These are phyloP conservation scores for Pseudomyrmex dendroicus DNA, from an alignment of 1,140 invertebrate genomes.

Conservation along the genomic window DNA sequence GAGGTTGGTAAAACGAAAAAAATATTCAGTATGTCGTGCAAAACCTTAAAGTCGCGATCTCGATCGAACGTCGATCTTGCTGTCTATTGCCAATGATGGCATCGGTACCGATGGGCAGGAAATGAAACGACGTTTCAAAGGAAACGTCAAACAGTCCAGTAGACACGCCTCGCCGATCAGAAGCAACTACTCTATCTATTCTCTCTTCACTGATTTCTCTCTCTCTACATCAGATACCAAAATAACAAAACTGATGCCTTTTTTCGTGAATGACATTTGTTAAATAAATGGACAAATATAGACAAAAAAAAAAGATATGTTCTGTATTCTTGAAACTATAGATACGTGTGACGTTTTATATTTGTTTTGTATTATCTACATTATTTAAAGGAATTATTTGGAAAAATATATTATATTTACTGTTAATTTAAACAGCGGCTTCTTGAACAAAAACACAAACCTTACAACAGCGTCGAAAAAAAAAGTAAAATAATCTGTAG, in stretches of 20 bases:
- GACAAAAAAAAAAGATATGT: background rate
- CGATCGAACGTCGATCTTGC: constrained; percentile 69
- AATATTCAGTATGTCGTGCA: constrained; percentile 36
- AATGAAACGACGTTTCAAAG: constrained; percentile 72
- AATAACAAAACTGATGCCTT: constrained; percentile 35
- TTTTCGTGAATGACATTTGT: constrained; percentile 6
- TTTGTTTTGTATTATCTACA: background rate
- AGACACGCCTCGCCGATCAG: constrained; percentile 64
- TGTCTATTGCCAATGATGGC: constrained; percentile 64
- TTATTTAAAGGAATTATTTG: no score
- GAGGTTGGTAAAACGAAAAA: constrained; percentile 9
- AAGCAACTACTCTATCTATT: constrained; percentile 56
- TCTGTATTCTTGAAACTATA: background rate
- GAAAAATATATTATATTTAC: background rate
- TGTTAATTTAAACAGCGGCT: background rate
- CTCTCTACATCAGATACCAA: constrained; percentile 54
- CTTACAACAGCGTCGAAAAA: background rate
- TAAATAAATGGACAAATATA: background rate
- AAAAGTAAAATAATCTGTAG: background rate
- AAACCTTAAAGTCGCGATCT: constrained; percentile 63
- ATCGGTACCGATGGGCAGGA: constrained; percentile 69
- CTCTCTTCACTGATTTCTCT: constrained; percentile 44
- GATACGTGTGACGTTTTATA: background rate
- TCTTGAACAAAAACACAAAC: background rate
- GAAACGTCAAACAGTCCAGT: constrained; percentile 70